These are phyloP conservation scores for Neodiprion fabricii DNA, from an alignment of 1,140 invertebrate genomes.

Conservation along the genomic window DNA sequence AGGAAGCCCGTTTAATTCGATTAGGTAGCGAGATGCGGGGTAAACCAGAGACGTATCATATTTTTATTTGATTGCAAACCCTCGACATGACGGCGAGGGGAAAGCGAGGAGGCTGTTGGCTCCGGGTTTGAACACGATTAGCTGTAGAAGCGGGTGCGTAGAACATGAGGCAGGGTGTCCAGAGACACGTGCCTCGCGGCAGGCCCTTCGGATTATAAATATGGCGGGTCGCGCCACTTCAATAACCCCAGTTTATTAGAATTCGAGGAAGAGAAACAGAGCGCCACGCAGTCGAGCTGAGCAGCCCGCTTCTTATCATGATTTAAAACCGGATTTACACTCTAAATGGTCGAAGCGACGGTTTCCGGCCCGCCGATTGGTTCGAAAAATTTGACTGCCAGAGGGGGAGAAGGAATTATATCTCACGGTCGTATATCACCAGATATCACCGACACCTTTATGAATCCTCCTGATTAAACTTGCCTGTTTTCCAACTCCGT, in stretches of 20 bases:
- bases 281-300: background rate
- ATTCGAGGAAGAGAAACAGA: background rate
- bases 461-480: constrained; percentile 5
- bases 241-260: background rate
- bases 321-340: too few relatives aligned
- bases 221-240: constrained; percentile 31
- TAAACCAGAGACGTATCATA: constrained; percentile 44
- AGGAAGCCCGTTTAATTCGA: background rate
- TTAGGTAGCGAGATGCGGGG: constrained; percentile 22
- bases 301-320: background rate
- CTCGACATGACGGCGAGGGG: constrained; percentile 28
- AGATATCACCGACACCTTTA: constrained; percentile 15
- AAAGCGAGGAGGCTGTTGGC: constrained; percentile 30
- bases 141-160: constrained; percentile 34
- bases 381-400: background rate
- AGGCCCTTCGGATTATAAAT: constrained; percentile 60
- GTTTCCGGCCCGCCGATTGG: too few relatives aligned
- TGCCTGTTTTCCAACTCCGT: too few relatives aligned
- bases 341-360: too few relatives aligned
- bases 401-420: background rate
- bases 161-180: constrained; percentile 27
- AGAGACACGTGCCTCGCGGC: constrained; percentile 56
- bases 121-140: constrained; percentile 56
- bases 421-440: constrained; percentile 8
- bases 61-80: constrained; percentile 47